Conservation (phyloP, 2,797 vertebrate species). For the Poecilia wingei region DNA sequence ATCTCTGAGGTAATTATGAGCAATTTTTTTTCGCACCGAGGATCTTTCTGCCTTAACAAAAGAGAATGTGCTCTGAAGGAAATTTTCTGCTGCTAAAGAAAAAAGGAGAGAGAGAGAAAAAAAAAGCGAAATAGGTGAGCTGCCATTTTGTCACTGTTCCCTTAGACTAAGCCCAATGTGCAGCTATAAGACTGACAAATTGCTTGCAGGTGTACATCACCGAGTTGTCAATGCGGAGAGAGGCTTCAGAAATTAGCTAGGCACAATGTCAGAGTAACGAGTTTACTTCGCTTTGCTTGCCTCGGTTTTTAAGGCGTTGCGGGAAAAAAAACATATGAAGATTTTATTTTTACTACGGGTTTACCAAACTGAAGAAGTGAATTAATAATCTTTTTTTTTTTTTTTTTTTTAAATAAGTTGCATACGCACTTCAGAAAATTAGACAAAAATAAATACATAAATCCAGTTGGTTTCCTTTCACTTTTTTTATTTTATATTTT, state of each 20-base stretch:
- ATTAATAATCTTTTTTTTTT: neutral
- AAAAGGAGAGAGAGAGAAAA: neutral
- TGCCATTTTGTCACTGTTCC: slow-evolving; percentile 90
- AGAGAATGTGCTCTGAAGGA: slow-evolving; percentile 98
- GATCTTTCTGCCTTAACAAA: slow-evolving; percentile 99
- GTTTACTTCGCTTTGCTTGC: slow-evolving; percentile 79
- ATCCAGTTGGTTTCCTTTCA: slow-evolving; percentile 17
- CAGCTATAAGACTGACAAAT: slow-evolving; percentile 90
- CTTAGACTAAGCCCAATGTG: slow-evolving; percentile 79
- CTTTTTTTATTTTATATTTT: neutral
- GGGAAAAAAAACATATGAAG: neutral
- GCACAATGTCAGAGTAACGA: slow-evolving; percentile 94
- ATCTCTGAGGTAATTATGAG: slow-evolving; percentile 99
- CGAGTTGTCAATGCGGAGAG: slow-evolving; percentile 91
- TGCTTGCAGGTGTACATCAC: slow-evolving; percentile 99
- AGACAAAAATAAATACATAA: neutral
- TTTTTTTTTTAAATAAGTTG: neutral
- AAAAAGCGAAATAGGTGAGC: slow-evolving; percentile 89
- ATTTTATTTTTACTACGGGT: neutral
- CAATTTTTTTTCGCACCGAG: slow-evolving; percentile 96
- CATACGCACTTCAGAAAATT: neutral
- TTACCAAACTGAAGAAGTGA: neutral
- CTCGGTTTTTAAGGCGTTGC: neutral
- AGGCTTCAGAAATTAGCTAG: slow-evolving; percentile 92
- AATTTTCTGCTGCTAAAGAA: slow-evolving; percentile 91